Evolutionary conservation across 1,140 invertebrate species (phyloP).

Genomic region (Caligus rogercresseyi): DNA sequence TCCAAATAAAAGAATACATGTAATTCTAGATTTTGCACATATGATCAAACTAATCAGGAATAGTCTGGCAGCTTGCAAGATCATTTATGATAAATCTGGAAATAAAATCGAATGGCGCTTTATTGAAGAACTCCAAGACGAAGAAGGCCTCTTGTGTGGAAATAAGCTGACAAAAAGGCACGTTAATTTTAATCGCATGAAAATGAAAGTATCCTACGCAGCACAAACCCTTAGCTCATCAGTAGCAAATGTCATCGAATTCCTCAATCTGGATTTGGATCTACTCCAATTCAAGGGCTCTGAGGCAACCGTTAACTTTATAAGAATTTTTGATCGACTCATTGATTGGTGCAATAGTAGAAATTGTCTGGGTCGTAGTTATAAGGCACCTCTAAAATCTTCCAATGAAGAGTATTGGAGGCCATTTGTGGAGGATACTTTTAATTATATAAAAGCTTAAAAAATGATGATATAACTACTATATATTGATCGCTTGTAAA

Average conservation of each 20-base stretch:
- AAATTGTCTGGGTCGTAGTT: slow-evolving; percentile 11
- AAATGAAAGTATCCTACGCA: slow-evolving; percentile 15
- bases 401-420: slow-evolving; percentile 16
- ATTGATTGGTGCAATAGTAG: slow-evolving; percentile 22
- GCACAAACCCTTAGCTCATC: slow-evolving; percentile 2
- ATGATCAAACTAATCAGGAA: slow-evolving; percentile 5
- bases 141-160: neutral
- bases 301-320: slow-evolving; percentile 10
- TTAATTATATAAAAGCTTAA: neutral
- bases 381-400: slow-evolving; percentile 20
- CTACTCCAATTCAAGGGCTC: slow-evolving; percentile 15
- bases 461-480: neutral
- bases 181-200: slow-evolving; percentile 1
- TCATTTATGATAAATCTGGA: neutral
- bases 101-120: neutral
- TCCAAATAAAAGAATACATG: neutral
- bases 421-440: slow-evolving; percentile 8
- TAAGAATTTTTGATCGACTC: slow-evolving; percentile 7
- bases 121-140: neutral
- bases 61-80: neutral
- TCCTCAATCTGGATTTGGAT: neutral
- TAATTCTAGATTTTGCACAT: neutral
- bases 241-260: slow-evolving; percentile 14
- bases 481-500: neutral
- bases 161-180: neutral